Conservation (phyloP, 2,888 invertebrate species). For the Scaeva pyrastri region DNA sequence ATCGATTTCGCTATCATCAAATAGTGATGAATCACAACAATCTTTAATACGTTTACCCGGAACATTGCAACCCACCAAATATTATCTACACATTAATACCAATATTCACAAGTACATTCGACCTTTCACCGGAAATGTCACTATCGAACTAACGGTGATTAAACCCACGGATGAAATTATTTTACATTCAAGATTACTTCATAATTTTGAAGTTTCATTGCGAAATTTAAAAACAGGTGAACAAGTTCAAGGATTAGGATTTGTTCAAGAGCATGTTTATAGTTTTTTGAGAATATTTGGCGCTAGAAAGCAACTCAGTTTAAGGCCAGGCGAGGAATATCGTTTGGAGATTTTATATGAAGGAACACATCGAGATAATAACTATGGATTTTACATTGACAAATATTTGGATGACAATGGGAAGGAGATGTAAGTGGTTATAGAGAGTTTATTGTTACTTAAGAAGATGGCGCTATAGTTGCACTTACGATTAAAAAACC, state of each 20-base stretch:
- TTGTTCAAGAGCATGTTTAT: conserved; percentile 77
- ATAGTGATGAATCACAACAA: not conserved
- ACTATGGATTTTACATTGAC: conserved; percentile 88
- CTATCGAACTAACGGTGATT: conserved; percentile 80
- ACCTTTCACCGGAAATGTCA: conserved; percentile 80
- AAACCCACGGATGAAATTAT: conserved; percentile 81
- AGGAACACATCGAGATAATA: conserved; percentile 85
- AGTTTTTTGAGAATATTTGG: conserved; percentile 80
- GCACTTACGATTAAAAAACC: too few species aligned
- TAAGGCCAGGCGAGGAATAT: conserved; percentile 79
- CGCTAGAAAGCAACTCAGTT: conserved; percentile 67
- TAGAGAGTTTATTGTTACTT: too few species aligned
- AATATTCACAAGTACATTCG: conserved; percentile 78
- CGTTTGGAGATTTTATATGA: conserved; percentile 85
- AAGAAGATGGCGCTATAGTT: too few species aligned
- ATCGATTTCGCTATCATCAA: not conserved
- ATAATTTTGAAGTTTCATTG: conserved; percentile 78
- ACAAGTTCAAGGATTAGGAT: conserved; percentile 78
- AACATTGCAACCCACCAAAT: conserved; percentile 85
- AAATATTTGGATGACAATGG: conserved; percentile 83
- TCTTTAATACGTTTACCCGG: conserved; percentile 85
- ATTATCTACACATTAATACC: conserved; percentile 83
- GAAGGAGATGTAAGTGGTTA: conserved; percentile 81
- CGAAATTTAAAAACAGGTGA: conserved; percentile 76
- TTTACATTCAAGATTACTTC: conserved; percentile 80